These are phyloP conservation scores for Stylophora pistillata DNA, from an alignment of 64 coral and sea anemone species.

Conservation along the genomic window DNA sequence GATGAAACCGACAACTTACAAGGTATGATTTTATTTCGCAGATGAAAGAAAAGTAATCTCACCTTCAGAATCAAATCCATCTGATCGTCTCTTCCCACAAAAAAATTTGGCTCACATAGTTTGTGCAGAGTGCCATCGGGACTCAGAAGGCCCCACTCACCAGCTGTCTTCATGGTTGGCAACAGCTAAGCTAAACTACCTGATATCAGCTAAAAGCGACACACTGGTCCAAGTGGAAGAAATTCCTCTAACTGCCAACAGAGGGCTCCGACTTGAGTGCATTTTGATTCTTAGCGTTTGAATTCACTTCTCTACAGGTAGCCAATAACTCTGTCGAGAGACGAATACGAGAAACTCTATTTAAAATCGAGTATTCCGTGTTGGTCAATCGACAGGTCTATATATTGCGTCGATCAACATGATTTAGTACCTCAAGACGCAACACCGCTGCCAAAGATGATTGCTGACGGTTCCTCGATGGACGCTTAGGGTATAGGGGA, in stretches of 20 bases:
- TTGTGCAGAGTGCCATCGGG: constrained; percentile 72
- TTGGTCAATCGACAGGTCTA: no score
- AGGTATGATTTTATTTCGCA: neutral
- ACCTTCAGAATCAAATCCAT: constrained; percentile 84
- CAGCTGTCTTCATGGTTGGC: constrained; percentile 16
- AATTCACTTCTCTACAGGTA: no score
- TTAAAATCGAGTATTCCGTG: no score
- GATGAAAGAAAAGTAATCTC: neutral
- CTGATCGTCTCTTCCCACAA: constrained; percentile 76
- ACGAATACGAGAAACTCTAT: no score
- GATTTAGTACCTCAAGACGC: no score
- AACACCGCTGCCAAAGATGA: no score
- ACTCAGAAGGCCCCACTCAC: constrained; percentile 71
- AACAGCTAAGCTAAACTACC: neutral
- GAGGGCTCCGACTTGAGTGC: neutral
- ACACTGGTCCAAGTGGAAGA: neutral
- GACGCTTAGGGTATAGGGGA: no score
- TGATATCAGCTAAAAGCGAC: neutral
- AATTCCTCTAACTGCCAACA: neutral
- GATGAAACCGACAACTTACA: neutral
- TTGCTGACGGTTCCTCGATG: no score
- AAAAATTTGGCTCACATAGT: constrained; percentile 79
- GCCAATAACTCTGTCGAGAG: no score
- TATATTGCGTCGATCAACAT: no score
- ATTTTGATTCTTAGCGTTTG: neutral